phyloP scores from a whole-genome alignment of 2,888 invertebrate species.

The Coecobrya sp. region DNA sequence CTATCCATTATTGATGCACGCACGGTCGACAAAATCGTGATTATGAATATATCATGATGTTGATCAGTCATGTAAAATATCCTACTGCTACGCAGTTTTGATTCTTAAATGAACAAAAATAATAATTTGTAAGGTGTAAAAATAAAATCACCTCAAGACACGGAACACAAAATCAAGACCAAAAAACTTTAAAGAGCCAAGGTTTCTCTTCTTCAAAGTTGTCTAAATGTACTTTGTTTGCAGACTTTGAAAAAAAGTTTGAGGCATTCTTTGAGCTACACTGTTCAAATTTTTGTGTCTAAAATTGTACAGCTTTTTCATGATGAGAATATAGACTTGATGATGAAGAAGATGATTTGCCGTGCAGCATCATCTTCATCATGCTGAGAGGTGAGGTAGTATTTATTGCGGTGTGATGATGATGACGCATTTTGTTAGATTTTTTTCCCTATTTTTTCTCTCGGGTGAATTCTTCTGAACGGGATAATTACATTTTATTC shows the following conservation, averaged over 20 bases:
- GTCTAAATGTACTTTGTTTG: background rate
- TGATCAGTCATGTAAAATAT: constrained; percentile 21
- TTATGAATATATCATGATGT: constrained; percentile 53
- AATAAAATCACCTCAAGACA: constrained; percentile 40
- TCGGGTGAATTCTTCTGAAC: constrained; percentile 55
- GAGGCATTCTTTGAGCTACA: background rate
- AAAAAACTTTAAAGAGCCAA: constrained; percentile 15
- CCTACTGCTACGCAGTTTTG: constrained; percentile 15
- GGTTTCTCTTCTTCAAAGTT: background rate
- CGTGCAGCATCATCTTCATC: background rate
- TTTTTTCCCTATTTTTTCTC: constrained; percentile 36
- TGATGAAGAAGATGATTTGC: constrained; percentile 8
- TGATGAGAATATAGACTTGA: background rate
- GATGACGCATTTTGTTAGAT: constrained; percentile 44
- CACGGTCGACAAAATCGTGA: constrained; percentile 33
- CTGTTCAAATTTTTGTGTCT: background rate
- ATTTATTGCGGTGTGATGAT: background rate
- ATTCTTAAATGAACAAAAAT: constrained; percentile 14
- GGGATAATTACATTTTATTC: constrained; percentile 52
- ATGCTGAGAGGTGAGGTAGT: background rate
- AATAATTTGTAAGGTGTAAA: background rate
- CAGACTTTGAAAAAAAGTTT: background rate
- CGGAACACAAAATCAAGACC: constrained; percentile 20
- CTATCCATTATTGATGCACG: constrained; percentile 35
- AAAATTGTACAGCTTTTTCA: background rate